Base-by-base conservation (phyloP, 2,888 invertebrate species). In the Lingula anatina region DNA sequence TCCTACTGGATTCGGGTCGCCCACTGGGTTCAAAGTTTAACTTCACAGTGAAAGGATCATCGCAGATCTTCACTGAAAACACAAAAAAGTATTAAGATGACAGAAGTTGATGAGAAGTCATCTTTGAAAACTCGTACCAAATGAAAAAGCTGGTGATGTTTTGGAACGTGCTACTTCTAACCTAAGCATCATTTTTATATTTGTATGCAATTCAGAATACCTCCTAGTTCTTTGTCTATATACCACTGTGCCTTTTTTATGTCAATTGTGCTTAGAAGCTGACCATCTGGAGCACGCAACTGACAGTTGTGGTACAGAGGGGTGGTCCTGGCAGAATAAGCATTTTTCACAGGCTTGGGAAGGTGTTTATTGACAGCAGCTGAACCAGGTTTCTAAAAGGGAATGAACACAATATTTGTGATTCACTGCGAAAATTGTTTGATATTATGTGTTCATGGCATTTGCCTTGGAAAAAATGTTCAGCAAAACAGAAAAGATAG, bases 251-350 rank as follows among this genome's bases (percentile, higher is more conserved):
- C 88, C 68, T 89, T 90, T 55, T 83, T 85, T 9, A 77, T 79
- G 58, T 88, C 87, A 66, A 87, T 87, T 0, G 87, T 87, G 65
- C 88, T 87, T 9, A 90, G 78, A 3, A 84, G 71, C 53, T 87
- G 86, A 2, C 87, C 88, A 68, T 89, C 89, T 0, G 88, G 88
- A 0, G 89, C 89, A 72, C 85, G 79, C 53, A 90, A 73, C 55
- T 83, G 82, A 62, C 89, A 88, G 76, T 90, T 90, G 70, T 88
- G 84, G 73, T 90, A 90, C 43, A 89, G 78, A 0, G 85, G 85
- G 57, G 82, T 85, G 20, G 82, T 78, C n/a, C 86, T 77, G 5
- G 79, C 79, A 3, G 75, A 61, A 55, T 78, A 69, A 1, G 62
- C 15, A n/a, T n/a, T n/a, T n/a, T n/a, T n/a, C n/a, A n/a, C n/a